phyloP scores from a whole-genome alignment of 2,797 vertebrate genomes.

The Cryptoblepharus egeriae region DNA sequence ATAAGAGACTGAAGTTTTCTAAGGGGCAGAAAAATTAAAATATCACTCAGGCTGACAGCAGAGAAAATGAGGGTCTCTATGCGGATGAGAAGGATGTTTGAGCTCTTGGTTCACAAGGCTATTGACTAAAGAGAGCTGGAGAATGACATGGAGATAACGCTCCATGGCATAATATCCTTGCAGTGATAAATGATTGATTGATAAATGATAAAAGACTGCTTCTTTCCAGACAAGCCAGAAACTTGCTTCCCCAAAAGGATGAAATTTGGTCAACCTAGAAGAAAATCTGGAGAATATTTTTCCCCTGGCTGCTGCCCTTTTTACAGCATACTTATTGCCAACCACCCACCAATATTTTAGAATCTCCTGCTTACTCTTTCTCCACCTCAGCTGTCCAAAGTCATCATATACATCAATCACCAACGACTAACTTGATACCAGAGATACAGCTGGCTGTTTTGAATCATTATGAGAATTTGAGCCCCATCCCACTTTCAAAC shows the following conservation, averaged over 20 bases:
- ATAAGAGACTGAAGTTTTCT: constrained; percentile 72
- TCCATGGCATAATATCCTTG: constrained; percentile 44
- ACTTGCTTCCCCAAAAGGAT: not conserved
- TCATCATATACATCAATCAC: not conserved
- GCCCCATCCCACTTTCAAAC: no score
- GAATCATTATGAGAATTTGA: not conserved
- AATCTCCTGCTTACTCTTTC: not conserved
- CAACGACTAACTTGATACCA: not conserved
- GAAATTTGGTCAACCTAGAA: not conserved
- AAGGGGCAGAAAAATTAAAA: constrained; percentile 75
- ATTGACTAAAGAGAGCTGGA: constrained; percentile 35
- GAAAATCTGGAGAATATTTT: not conserved
- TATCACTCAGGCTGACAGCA: constrained; percentile 80
- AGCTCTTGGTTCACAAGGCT: constrained; percentile 52
- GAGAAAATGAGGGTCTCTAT: constrained; percentile 66
- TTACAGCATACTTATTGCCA: not conserved
- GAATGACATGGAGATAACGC: constrained; percentile 24
- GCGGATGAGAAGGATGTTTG: constrained; percentile 41
- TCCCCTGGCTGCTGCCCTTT: not conserved
- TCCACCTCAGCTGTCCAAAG: not conserved
- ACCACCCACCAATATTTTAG: not conserved
- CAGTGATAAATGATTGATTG: constrained; percentile 21
- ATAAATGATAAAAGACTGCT: not conserved
- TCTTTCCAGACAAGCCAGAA: not conserved
- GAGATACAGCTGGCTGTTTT: not conserved